phyloP scores from a whole-genome alignment of 2,113 vertebrate genomes.

The Odontophorus gujanensis region DNA sequence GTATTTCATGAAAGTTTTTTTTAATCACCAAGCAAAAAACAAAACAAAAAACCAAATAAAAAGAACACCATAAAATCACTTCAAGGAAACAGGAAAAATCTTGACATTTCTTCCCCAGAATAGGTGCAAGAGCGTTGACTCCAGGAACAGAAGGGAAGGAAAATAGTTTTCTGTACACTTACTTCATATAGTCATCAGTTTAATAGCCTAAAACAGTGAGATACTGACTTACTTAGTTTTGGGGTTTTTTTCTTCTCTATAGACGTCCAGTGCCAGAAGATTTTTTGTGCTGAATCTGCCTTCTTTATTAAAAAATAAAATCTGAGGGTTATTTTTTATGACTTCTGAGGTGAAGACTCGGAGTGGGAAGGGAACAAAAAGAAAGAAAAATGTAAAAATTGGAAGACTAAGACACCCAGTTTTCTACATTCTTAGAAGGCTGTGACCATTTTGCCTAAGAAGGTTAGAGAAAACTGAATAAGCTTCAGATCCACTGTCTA shows the following conservation, averaged over 20 bases:
- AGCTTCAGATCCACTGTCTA: not conserved
- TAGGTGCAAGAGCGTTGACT: not conserved
- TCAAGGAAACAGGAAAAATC: not conserved
- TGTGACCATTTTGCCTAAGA: not conserved
- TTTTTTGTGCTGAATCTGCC: not conserved
- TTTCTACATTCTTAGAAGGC: not conserved
- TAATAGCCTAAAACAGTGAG: not conserved
- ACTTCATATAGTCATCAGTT: not conserved
- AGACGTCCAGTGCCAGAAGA: not conserved
- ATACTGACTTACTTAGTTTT: not conserved
- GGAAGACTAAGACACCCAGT: not conserved
- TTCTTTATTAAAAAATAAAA: not conserved
- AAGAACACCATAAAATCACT: not conserved
- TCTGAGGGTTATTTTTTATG: not conserved
- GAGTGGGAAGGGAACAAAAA: not conserved
- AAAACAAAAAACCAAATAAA: not conserved
- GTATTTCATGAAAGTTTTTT: not conserved
- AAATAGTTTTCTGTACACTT: not conserved
- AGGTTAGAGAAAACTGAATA: not conserved
- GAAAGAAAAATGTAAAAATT: not conserved
- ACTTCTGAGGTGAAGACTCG: not conserved
- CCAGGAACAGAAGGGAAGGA: not conserved
- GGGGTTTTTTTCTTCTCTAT: too few relatives aligned
- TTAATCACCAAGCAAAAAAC: not conserved
- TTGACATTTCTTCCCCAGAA: not conserved